phyloP scores from a whole-genome alignment of 1,140 invertebrate species.

The Chironomus striatipennis region DNA sequence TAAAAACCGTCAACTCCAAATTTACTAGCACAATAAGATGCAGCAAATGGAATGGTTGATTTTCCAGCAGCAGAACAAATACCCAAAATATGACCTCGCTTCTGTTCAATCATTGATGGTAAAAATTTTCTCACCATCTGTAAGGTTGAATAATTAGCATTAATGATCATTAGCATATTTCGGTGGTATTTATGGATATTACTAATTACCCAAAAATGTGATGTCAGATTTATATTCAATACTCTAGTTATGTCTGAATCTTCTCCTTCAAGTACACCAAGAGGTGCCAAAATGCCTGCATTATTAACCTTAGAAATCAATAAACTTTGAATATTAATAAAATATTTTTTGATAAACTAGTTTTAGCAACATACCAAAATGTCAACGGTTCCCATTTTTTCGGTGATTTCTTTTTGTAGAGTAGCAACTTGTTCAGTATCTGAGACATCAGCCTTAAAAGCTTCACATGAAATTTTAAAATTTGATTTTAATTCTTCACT shows the following conservation, averaged over 20 bases:
- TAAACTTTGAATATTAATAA: no score
- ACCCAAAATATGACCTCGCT: constrained; percentile 36
- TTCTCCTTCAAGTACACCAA: constrained; percentile 34
- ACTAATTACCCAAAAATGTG: constrained; percentile 35
- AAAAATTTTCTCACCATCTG: constrained; percentile 37
- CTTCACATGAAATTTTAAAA: constrained; percentile 27
- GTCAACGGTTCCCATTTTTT: constrained; percentile 37
- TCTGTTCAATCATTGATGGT: constrained; percentile 36
- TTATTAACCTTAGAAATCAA: constrained; percentile 31
- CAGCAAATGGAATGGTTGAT: constrained; percentile 34
- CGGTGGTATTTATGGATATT: no score
- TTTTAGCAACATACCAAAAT: constrained; percentile 31
- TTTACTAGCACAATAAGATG: constrained; percentile 38
- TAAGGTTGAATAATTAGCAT: background rate
- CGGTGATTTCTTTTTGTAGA: constrained; percentile 32
- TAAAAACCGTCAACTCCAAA: constrained; percentile 38
- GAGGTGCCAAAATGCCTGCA: constrained; percentile 37
- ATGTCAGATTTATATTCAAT: constrained; percentile 36
- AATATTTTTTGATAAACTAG: no score
- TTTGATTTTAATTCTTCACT: constrained; percentile 34
- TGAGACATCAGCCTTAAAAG: background rate
- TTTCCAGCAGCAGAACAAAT: constrained; percentile 33
- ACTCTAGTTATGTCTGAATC: constrained; percentile 36
- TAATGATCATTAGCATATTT: no score
- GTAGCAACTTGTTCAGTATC: background rate